phyloP scores from a whole-genome alignment of 2,113 vertebrate genomes.

The Indicator maculatus region DNA sequence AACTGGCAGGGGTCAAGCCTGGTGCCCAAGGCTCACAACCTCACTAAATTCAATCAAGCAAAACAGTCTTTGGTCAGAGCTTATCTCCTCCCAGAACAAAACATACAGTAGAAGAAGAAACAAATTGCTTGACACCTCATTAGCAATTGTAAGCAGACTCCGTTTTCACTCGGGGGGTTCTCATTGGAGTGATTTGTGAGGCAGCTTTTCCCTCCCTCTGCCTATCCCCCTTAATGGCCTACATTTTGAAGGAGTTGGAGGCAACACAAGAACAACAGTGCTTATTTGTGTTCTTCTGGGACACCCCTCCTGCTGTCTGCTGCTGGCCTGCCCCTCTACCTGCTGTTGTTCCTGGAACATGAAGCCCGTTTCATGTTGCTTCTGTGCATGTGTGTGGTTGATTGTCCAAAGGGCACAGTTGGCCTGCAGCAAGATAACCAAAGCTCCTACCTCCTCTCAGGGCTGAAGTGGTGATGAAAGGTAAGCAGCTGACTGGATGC shows the following conservation, averaged over 20 bases:
- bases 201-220: slow-evolving; percentile 21
- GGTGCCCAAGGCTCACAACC: background rate
- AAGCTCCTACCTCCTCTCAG: background rate
- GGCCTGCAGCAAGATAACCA: background rate
- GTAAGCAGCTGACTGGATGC: background rate
- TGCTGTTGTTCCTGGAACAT: slow-evolving; percentile 61
- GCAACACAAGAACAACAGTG: slow-evolving; percentile 67
- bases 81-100: slow-evolving; percentile 47
- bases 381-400: slow-evolving; percentile 20
- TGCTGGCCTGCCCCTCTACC: slow-evolving; percentile 42
- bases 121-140: slow-evolving; percentile 41
- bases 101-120: slow-evolving; percentile 46
- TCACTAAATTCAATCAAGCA: slow-evolving; percentile 15
- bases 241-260: slow-evolving; percentile 43
- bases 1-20: background rate
- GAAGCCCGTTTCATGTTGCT: background rate
- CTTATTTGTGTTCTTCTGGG: slow-evolving; percentile 52
- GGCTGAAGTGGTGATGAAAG: background rate
- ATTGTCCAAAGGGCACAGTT: background rate
- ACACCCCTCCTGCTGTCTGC: slow-evolving; percentile 47
- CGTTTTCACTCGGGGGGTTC: slow-evolving; percentile 53
- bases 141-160: slow-evolving; percentile 41
- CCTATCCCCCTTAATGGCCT: background rate
- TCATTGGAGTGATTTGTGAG: slow-evolving; percentile 50
- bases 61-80: slow-evolving; percentile 38